Percentiles rank a stretch among this genome's conserved stretches.
phyloP scores from a whole-genome alignment of 1,140 invertebrate species.

The Hetaerina americana region DNA sequence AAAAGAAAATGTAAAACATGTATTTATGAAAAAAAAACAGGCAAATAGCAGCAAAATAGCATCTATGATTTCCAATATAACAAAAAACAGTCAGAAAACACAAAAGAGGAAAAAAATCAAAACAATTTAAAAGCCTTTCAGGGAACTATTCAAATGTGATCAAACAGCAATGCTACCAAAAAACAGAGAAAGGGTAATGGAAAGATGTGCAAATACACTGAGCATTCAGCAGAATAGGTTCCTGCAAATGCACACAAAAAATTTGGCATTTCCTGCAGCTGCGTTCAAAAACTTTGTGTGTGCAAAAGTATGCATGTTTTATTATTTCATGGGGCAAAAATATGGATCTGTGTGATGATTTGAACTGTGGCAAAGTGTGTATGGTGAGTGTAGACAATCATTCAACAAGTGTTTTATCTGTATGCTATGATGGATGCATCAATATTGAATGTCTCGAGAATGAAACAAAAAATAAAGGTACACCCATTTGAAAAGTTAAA shows the following conservation, averaged over 20 bases:
- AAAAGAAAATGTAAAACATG: neutral
- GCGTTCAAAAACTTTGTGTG: neutral
- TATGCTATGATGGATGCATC: neutral
- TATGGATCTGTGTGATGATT: conserved; percentile 4
- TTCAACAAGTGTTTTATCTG: neutral
- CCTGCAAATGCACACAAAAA: conserved; percentile 10
- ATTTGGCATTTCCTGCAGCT: conserved; percentile 2
- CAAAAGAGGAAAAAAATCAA: conserved; percentile 5
- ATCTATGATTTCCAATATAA: conserved; percentile 1
- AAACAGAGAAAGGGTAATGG: conserved; percentile 10
- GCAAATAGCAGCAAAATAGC: neutral
- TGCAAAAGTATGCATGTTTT: neutral
- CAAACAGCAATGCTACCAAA: conserved; percentile 9
- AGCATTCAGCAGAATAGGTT: conserved; percentile 10
- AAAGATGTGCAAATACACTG: conserved; percentile 9
- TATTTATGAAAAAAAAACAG: neutral
- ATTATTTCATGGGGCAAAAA: conserved; percentile 9
- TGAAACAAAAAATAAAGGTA: conserved; percentile 21
- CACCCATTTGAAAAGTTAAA: conserved; percentile 13
- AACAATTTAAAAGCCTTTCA: conserved; percentile 4
- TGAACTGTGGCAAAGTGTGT: neutral
- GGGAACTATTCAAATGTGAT: neutral
- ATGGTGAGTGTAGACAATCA: neutral
- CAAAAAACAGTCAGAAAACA: conserved; percentile 2
- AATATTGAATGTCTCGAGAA: conserved; percentile 19